Conservation (phyloP, 1,140 invertebrate genomes). For the Chymomyza costata region DNA sequence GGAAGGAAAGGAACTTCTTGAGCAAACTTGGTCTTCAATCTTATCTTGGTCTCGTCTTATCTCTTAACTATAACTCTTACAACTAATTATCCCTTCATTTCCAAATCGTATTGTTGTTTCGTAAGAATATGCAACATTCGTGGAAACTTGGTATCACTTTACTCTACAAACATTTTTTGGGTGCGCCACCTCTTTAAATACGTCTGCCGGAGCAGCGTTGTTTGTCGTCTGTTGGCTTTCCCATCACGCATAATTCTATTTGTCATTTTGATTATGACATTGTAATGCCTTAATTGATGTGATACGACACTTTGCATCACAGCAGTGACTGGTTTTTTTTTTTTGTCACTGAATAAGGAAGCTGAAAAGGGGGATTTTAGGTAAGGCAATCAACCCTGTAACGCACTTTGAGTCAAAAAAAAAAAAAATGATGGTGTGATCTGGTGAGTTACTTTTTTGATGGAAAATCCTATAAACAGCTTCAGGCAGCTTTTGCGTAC, state of each 20-base stretch:
- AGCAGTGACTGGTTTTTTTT: not conserved
- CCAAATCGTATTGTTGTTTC: no score
- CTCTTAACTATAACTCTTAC: no score
- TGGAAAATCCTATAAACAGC: not conserved
- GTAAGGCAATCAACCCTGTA: slow-evolving; percentile 61
- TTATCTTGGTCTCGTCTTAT: no score
- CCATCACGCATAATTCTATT: slow-evolving; percentile 74
- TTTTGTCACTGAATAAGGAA: not conserved
- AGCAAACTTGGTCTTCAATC: no score
- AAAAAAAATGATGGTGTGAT: slow-evolving; percentile 9
- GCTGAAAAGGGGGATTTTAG: no score
- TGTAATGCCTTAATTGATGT: slow-evolving; percentile 75
- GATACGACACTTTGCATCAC: slow-evolving; percentile 43
- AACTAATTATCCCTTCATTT: no score
- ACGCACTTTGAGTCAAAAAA: not conserved
- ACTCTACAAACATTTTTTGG: no score
- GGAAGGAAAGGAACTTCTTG: no score
- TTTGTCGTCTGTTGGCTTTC: slow-evolving; percentile 67
- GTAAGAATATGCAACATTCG: no score
- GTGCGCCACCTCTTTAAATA: no score
- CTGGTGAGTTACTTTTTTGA: slow-evolving; percentile 14
- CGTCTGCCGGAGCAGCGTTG: not conserved
- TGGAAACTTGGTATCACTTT: no score
- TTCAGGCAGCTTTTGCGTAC: slow-evolving; percentile 13
- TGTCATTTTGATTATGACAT: slow-evolving; percentile 75